These are phyloP conservation scores for Genyomyrus donnyi DNA, from an alignment of 2,113 vertebrate species.

Conservation along the genomic window DNA sequence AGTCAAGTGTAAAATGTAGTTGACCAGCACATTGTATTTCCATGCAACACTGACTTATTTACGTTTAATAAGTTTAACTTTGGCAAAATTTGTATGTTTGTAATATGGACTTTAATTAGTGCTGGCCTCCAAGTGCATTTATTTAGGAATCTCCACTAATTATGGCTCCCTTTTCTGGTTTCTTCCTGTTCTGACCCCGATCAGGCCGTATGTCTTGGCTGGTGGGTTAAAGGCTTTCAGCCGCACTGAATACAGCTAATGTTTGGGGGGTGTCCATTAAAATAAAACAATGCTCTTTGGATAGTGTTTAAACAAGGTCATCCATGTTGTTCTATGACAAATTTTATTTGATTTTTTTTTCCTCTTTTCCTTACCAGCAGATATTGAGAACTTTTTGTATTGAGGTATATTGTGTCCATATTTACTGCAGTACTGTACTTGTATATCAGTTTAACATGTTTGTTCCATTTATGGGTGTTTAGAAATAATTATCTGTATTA, in stretches of 20 bases:
- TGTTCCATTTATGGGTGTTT: background rate
- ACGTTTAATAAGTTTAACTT: background rate
- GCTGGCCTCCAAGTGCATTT: background rate
- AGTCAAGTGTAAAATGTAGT: background rate
- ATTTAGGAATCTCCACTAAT: background rate
- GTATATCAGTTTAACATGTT: background rate
- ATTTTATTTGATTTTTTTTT: background rate
- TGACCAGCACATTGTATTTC: background rate
- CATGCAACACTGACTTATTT: background rate
- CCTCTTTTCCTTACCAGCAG: background rate
- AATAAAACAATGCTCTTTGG: background rate
- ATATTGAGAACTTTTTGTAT: constrained; percentile 7
- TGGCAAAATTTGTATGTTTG: background rate
- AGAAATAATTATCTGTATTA: background rate
- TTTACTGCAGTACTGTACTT: background rate
- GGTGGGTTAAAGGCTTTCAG: background rate
- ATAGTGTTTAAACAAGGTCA: background rate
- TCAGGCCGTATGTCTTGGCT: constrained; percentile 23
- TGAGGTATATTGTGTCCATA: background rate
- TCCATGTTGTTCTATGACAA: background rate
- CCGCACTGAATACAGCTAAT: background rate
- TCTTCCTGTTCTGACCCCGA: constrained; percentile 55
- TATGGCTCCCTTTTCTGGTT: constrained; percentile 3
- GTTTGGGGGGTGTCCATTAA: background rate
- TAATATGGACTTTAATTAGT: background rate